Percentiles rank a stretch among this genome's conserved stretches.
phyloP scores from a whole-genome alignment of 1,140 invertebrate species.

The Andrena cerasifolii region DNA sequence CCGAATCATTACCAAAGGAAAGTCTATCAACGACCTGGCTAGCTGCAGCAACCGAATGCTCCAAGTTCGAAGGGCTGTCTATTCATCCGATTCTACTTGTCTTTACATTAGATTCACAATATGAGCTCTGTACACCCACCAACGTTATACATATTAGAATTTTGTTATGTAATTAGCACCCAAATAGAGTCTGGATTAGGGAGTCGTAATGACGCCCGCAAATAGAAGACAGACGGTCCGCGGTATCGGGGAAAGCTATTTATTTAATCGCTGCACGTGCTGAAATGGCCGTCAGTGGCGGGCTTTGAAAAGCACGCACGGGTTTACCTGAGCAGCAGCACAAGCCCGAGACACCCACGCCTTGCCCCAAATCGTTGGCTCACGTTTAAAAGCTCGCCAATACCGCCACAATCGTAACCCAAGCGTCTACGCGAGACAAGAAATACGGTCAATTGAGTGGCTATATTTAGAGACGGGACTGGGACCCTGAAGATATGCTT shows the following conservation, averaged over 20 bases:
- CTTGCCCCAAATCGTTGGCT: slow-evolving; percentile 45
- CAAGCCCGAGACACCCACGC: slow-evolving; percentile 28
- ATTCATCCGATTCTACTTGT: no score
- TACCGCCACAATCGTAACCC: slow-evolving; percentile 33
- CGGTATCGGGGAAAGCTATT: neutral
- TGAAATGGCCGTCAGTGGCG: neutral
- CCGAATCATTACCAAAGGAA: no score
- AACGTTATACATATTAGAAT: no score
- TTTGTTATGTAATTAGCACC: no score
- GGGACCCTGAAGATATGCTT: slow-evolving; percentile 45
- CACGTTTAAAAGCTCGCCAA: slow-evolving; percentile 20
- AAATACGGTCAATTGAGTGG: slow-evolving; percentile 51
- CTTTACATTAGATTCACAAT: no score
- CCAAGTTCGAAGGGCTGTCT: no score
- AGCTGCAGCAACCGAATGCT: no score
- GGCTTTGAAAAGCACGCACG: neutral
- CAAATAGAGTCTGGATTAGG: no score
- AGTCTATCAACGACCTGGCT: no score
- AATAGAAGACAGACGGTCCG: no score
- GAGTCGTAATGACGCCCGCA: no score
- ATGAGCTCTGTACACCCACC: no score
- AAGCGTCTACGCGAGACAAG: slow-evolving; percentile 34
- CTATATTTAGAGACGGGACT: slow-evolving; percentile 46
- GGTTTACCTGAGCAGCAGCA: slow-evolving; percentile 1
- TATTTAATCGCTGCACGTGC: slow-evolving; percentile 39